Evolutionary conservation across 2,797 vertebrate species (phyloP).

Genomic region (Gorsachius magnificus): DNA sequence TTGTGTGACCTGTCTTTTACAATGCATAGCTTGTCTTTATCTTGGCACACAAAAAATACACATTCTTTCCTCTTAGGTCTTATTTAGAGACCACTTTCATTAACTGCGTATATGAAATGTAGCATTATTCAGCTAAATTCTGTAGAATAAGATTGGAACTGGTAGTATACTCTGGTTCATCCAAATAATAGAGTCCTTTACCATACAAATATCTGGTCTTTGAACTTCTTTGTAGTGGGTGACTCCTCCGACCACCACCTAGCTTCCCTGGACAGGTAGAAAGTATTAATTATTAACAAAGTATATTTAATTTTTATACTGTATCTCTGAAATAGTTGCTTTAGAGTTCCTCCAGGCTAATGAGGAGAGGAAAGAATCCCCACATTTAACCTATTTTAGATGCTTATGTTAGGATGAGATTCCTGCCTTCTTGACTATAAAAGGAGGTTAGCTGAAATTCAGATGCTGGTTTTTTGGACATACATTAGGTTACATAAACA

Average conservation of each 20-base stretch:
- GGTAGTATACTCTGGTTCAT: not conserved
- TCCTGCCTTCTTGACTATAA: not conserved
- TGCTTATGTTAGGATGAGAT: not conserved
- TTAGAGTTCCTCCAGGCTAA: not conserved
- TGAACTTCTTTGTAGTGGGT: not conserved
- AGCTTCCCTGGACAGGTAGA: not conserved
- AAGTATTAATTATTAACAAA: not conserved
- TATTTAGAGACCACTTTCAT: not conserved
- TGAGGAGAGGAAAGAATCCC: fast-evolving
- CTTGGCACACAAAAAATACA: not conserved
- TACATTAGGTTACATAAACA: not conserved
- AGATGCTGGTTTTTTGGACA: not conserved
- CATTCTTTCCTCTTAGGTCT: not conserved
- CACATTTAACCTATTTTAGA: not conserved
- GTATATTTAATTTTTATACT: not conserved
- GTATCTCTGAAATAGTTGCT: not conserved
- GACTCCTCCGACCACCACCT: not conserved
- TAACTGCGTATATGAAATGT: not conserved
- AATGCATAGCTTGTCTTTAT: not conserved
- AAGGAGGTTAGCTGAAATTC: not conserved
- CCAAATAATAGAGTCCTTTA: not conserved
- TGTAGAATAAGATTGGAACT: not conserved
- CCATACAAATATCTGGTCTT: not conserved
- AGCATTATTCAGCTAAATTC: not conserved
- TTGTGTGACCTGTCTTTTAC: not conserved